A percentile compares a stretch with the other conserved stretches of the same genome.
These are phyloP conservation scores for Salvelinus fontinalis DNA, from an alignment of 2,113 vertebrate genomes.

Conservation along the genomic window DNA sequence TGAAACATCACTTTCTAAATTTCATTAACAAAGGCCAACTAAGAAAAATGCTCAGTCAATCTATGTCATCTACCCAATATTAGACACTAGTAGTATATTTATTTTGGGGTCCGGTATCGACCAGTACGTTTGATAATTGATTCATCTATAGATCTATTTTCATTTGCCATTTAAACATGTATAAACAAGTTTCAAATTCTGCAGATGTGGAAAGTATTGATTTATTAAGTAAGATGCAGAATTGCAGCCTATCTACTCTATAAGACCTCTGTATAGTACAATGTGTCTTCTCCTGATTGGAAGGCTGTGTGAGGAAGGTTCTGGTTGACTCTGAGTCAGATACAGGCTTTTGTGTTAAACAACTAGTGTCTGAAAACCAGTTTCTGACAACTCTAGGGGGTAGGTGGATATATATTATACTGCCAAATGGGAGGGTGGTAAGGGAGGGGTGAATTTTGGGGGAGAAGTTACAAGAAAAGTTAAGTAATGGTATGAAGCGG, in stretches of 20 bases:
- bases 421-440: too few relatives aligned
- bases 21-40: slow-evolving; percentile 68
- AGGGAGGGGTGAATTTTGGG: neutral
- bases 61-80: slow-evolving; percentile 65
- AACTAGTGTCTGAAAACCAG: neutral
- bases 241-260: slow-evolving; percentile 19
- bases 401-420: neutral
- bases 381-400: neutral
- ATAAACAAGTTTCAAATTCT: slow-evolving; percentile 51
- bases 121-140: slow-evolving; percentile 42
- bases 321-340: neutral
- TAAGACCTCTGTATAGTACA: slow-evolving; percentile 20
- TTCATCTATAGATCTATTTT: slow-evolving; percentile 59
- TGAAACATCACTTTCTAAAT: slow-evolving; percentile 73
- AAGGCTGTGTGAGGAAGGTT: slow-evolving; percentile 2
- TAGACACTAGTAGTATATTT: slow-evolving; percentile 42
- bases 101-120: slow-evolving; percentile 54
- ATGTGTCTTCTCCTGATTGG: slow-evolving; percentile 26
- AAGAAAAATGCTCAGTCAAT: slow-evolving; percentile 62
- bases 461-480: too few relatives aligned
- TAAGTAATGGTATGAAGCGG: neutral
- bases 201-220: slow-evolving; percentile 52
- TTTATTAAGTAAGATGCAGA: slow-evolving; percentile 28
- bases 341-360: neutral
- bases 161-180: slow-evolving; percentile 54